Conservation (phyloP, 2,113 vertebrate genomes). For the Brevimyrus niger region DNA sequence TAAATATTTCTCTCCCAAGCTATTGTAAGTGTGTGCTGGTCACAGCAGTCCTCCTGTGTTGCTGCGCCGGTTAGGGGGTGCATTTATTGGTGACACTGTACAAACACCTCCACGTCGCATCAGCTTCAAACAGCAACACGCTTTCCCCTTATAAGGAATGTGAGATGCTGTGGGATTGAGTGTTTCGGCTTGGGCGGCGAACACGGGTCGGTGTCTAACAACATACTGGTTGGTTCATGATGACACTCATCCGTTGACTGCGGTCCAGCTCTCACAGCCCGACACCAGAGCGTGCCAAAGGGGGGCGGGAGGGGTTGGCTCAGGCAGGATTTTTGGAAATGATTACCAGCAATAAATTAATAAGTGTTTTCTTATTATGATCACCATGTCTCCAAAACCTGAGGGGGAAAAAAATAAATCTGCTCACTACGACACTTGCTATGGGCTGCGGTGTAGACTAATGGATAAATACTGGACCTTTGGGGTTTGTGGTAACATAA, state of each 20-base stretch:
- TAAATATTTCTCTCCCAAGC: background rate
- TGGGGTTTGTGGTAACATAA: slow-evolving; percentile 1
- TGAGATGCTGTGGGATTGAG: background rate
- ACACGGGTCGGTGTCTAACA: background rate
- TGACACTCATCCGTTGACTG: background rate
- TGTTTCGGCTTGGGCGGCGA: background rate
- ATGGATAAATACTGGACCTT: slow-evolving; percentile 1
- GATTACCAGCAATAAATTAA: background rate
- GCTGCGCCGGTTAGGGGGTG: background rate
- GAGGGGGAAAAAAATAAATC: background rate
- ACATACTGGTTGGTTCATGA: background rate
- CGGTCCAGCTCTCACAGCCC: background rate
- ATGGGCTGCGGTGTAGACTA: background rate
- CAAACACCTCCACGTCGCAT: background rate
- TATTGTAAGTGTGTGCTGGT: background rate
- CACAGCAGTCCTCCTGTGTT: background rate
- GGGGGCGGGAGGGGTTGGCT: background rate
- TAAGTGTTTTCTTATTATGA: background rate
- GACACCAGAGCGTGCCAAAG: background rate
- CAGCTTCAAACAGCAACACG: background rate
- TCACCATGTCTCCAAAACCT: background rate
- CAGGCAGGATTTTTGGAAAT: background rate
- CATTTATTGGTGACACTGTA: background rate
- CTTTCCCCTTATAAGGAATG: background rate
- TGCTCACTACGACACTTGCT: background rate